phyloP scores from a whole-genome alignment of 1,140 invertebrate species.

The Hestina assimilis region DNA sequence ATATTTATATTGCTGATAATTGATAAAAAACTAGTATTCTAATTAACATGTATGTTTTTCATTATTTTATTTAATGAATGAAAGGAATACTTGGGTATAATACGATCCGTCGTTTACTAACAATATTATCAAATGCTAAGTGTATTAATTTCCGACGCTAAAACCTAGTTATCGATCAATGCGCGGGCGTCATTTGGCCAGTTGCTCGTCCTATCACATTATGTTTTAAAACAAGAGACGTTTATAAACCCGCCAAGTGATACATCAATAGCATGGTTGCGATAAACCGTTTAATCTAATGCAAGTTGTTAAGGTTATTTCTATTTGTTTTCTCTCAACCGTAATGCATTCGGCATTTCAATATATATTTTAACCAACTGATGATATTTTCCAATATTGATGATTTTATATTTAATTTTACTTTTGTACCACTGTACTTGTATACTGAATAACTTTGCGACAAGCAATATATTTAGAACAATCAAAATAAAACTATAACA shows the following conservation, averaged over 20 bases:
- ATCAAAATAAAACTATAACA: no score
- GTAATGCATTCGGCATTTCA: no score
- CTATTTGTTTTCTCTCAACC: background rate
- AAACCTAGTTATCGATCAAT: constrained; percentile 5
- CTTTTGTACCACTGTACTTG: no score
- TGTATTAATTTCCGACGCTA: constrained; percentile 13
- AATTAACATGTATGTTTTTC: no score
- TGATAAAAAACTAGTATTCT: background rate
- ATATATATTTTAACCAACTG: no score
- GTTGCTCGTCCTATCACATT: constrained; percentile 3
- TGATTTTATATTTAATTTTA: no score
- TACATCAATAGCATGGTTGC: constrained; percentile 6
- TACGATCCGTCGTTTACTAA: background rate
- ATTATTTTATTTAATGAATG: no score
- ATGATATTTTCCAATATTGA: no score
- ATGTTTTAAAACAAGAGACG: constrained; percentile 9
- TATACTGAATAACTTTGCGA: no score
- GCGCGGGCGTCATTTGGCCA: constrained; percentile 11
- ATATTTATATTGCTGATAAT: constrained; percentile 4
- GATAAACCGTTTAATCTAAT: background rate
- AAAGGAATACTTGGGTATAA: background rate
- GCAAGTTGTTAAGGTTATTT: background rate
- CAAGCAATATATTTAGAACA: no score
- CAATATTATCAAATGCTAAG: background rate
- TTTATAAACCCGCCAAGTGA: constrained; percentile 1